A percentile compares a stretch with the other conserved stretches of the same genome.
These are phyloP conservation scores for Emydoidea blandingii DNA, from an alignment of 2,797 vertebrate species.

Conservation along the genomic window DNA sequence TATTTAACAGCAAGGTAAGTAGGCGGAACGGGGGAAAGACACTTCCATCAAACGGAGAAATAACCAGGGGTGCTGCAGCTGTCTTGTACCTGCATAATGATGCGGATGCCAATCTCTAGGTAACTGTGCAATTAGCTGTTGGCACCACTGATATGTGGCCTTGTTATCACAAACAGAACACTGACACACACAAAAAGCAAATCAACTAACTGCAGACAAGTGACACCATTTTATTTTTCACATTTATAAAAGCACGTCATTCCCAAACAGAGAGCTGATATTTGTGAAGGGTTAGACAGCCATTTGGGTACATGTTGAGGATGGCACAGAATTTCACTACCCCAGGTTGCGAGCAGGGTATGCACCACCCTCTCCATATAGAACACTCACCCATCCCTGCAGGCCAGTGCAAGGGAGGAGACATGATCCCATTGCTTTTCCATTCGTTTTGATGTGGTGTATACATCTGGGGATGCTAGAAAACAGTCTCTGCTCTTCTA, in stretches of 20 bases:
- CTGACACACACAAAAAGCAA: fast-evolving
- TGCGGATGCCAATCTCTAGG: background rate
- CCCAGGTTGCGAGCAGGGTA: background rate
- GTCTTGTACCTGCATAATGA: fast-evolving
- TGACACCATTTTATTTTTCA: background rate
- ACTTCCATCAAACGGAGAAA: background rate
- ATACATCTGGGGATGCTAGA: background rate
- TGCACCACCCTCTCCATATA: background rate
- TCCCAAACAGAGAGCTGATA: background rate
- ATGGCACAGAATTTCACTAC: background rate
- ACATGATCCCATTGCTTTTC: background rate
- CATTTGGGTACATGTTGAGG: background rate
- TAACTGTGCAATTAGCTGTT: background rate
- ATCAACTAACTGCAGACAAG: background rate
- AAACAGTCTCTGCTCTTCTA: background rate
- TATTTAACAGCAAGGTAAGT: background rate
- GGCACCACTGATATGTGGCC: background rate
- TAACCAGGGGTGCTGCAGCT: background rate
- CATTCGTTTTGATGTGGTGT: background rate
- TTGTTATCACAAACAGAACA: background rate
- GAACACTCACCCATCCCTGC: background rate
- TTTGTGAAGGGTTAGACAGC: background rate
- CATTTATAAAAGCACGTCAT: background rate
- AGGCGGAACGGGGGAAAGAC: background rate
- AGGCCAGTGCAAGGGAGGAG: background rate